Evolutionary conservation across 2,888 invertebrate genomes (phyloP), one percentile per base, ranked within the genome.

Genomic region (Hartigia nigra): DNA sequence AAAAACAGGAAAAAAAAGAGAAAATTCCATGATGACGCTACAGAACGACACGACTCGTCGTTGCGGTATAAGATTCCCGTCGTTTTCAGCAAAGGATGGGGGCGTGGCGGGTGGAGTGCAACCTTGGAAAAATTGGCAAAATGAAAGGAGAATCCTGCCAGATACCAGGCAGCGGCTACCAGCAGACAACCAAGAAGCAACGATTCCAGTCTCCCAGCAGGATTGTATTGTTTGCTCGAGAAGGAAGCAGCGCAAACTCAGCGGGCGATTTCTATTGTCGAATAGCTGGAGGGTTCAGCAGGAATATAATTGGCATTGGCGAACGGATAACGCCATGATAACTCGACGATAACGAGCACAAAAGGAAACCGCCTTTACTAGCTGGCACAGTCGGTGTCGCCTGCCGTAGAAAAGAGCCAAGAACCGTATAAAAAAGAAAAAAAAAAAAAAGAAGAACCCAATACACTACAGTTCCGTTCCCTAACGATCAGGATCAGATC

Each of bases 181-280:
- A 55, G 55, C 55, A 55, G 9, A 34, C 34, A 34, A 34, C 55
- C 55, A 0, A 55, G 23, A 55, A 23, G 2, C 55, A 55, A 5
- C 55, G 55, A 23, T 9, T 55, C 55, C 23, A 55, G 23, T 55
- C 55, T 55, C 55, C 55, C 55, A 55, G 55, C 55, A 31, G 75
- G 77, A 39, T 78, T 79, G 83, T 84, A 84, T 85, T 84, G 86
- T 87, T 84, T 78, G 80, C 36, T 55, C 55, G 55, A 37, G n/a
- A 70, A 31, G 39, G 70, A 14, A 34, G 79, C 74, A 69, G 69
- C 76, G 74, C 78, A 84, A 85, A 83, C 84, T 85, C 85, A 87
- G 87, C 80, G 81, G 84, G 82, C 85, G 87, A 88, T 88, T 88
- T 88, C 87, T 88, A 90, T 89, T 88, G 88, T 88, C 82, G 81